Evolutionary conservation across 2,113 vertebrate species (phyloP).

Genomic region (Alouatta palliata): DNA sequence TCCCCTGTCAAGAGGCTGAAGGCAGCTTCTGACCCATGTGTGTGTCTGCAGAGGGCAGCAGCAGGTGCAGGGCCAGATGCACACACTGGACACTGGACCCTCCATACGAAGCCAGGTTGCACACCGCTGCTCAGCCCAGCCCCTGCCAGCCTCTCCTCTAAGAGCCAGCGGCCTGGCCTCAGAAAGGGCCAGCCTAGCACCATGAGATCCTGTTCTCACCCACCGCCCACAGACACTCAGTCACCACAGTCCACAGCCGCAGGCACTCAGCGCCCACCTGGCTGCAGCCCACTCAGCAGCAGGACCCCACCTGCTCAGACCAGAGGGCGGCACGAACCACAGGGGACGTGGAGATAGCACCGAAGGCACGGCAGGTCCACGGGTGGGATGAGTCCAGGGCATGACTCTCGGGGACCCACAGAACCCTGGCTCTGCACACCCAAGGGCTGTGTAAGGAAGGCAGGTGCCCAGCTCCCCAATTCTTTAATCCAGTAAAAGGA

Average conservation of each 20-base stretch:
- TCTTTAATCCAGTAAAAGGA: rapidly evolving
- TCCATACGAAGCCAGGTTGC: background rate
- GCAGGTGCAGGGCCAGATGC: background rate
- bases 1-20: background rate
- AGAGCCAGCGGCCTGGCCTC: background rate
- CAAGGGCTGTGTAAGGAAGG: background rate
- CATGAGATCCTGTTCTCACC: too few relatives aligned
- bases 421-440: rapidly evolving
- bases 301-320: background rate
- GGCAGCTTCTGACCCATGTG: background rate
- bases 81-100: background rate
- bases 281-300: too few relatives aligned
- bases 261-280: background rate
- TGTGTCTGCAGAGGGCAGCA: background rate
- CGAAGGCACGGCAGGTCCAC: background rate
- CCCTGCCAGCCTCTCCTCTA: background rate
- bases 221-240: too few relatives aligned
- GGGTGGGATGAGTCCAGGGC: background rate
- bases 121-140: background rate
- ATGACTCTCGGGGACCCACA: background rate
- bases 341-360: background rate
- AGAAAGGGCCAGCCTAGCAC: background rate
- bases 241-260: too few relatives aligned
- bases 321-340: background rate
- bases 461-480: too few relatives aligned